Evolutionary conservation across 2,888 invertebrate species (phyloP), one percentile per base, ranked within the genome.

Genomic region (Agrenia bidenticulata): DNA sequence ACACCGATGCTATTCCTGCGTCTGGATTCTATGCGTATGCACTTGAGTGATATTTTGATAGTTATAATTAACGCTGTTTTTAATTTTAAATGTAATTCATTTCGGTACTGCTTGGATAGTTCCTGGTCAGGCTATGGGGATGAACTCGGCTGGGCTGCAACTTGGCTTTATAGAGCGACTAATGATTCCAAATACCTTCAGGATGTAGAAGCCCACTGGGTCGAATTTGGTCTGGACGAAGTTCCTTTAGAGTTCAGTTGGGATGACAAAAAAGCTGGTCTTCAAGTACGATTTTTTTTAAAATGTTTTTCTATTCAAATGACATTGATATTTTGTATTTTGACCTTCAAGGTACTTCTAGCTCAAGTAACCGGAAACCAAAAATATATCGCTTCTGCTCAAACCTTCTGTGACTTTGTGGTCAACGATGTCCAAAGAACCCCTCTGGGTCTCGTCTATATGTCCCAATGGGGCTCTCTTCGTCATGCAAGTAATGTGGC

Each of bases 121-220:
- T 80, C 77, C 65, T 83, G 83, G 76, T 83, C 83, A 0, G 84
- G 83, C 59, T 85, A 82, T 73, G 83, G 83, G 0, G 85, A 85
- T 73, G 85, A 85, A 73, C 77, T 85, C 26, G 81, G 82, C 0
- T 85, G 85, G 85, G 83, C 83, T 0, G 84, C 84, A 0, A 78
- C 81, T 1, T 85, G 85, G 85, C 77, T 85, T 7, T 83, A 81
- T 78, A 82, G 81, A 69, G 84, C 84, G 2, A 84, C 84, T 1
- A 80, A 80, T 39, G 80, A 83, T 7, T 69, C 78, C 0, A 77
- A 78, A 41, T 85, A 83, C 71, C 77, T 84, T 58, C 80, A 81
- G 39, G 82, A 83, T 49, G 83, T 84, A 1, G 80, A 82, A 67
- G 77, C 80, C 54, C 81, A 82, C 70, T 84, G 83, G 74, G 78